A percentile compares a stretch with the other conserved stretches of the same genome.
Conservation (phyloP, 2,113 vertebrate species). For the Cisticola juncidis region DNA sequence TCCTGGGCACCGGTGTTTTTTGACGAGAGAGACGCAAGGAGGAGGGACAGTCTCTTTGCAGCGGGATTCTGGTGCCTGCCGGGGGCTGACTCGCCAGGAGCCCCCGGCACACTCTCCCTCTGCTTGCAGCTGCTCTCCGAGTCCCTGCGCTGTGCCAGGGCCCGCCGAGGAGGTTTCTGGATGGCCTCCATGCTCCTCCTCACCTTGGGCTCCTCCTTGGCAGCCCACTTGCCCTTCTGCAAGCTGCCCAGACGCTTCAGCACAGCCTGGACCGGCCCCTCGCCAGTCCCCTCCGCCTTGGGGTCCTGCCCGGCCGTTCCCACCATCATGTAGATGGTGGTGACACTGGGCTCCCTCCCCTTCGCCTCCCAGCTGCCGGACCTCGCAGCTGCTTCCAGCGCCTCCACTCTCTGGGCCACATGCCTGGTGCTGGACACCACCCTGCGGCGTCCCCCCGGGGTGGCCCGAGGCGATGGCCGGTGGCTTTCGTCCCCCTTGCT, state of each 20-base stretch:
- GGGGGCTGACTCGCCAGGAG: background rate
- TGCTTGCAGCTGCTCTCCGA: conserved; percentile 44
- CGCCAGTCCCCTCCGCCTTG: background rate
- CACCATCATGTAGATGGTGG: conserved; percentile 88
- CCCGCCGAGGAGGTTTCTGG: conserved; percentile 82
- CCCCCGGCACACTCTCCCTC: conserved; percentile 43
- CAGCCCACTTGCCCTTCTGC: conserved; percentile 77
- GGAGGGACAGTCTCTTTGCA: conserved; percentile 24
- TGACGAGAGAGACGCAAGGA: background rate
- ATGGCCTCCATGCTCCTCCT: conserved; percentile 70
- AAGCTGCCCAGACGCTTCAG: conserved; percentile 86
- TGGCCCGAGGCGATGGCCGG: conserved; percentile 30
- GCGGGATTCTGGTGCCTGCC: background rate
- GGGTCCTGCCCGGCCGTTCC: conserved; percentile 71
- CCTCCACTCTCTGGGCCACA: conserved; percentile 68
- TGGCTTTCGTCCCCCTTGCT: conserved; percentile 21
- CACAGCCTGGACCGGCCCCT: conserved; percentile 83
- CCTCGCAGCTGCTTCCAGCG: conserved; percentile 46
- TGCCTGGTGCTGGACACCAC: conserved; percentile 73
- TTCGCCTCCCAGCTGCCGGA: background rate
- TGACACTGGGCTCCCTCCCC: conserved; percentile 63
- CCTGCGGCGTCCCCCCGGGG: conserved; percentile 45
- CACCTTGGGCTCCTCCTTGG: conserved; percentile 53
- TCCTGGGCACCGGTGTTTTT: background rate
- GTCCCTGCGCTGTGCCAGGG: conserved; percentile 65